Evolutionary conservation across 2,888 invertebrate species (phyloP).

Genomic region (Andrena trimmerana): DNA sequence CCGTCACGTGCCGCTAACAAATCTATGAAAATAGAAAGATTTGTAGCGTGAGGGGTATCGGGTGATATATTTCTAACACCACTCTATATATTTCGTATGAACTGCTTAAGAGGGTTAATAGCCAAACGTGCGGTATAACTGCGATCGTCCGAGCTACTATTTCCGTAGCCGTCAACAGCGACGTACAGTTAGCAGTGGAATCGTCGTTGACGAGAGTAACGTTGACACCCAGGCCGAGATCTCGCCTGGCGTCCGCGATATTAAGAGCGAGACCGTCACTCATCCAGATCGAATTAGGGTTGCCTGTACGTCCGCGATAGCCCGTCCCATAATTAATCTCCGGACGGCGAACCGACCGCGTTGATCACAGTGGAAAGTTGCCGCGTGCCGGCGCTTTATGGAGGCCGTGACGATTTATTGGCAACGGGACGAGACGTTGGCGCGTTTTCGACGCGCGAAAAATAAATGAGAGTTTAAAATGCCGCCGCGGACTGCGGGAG

Average conservation of each 20-base stretch:
- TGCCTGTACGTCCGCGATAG: slow-evolving; percentile 19
- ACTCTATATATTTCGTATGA: too few relatives aligned
- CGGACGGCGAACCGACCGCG: slow-evolving; percentile 26
- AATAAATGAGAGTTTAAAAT: slow-evolving; percentile 69
- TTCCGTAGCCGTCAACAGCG: background rate
- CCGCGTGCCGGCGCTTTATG: slow-evolving; percentile 18
- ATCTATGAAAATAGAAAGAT: too few relatives aligned
- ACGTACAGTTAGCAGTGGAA: background rate
- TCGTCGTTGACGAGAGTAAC: slow-evolving; percentile 24
- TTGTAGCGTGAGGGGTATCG: too few relatives aligned
- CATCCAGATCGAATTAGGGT: slow-evolving; percentile 34
- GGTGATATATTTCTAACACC: too few relatives aligned
- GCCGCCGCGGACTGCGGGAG: slow-evolving; percentile 29
- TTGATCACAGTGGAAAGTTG: slow-evolving; percentile 35
- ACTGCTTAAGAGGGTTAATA: too few relatives aligned
- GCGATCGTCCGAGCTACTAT: background rate
- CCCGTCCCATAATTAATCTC: slow-evolving; percentile 44
- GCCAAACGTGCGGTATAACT: too few relatives aligned
- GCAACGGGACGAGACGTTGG: slow-evolving; percentile 15
- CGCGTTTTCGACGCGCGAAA: slow-evolving; percentile 40
- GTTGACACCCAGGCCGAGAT: slow-evolving; percentile 38
- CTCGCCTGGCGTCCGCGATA: slow-evolving; percentile 31
- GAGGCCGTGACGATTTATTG: slow-evolving; percentile 64
- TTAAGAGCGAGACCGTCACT: slow-evolving; percentile 49
- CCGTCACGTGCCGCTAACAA: background rate